Base-by-base conservation (phyloP, 2,113 vertebrate species). In the Anarrhichthys ocellatus region DNA sequence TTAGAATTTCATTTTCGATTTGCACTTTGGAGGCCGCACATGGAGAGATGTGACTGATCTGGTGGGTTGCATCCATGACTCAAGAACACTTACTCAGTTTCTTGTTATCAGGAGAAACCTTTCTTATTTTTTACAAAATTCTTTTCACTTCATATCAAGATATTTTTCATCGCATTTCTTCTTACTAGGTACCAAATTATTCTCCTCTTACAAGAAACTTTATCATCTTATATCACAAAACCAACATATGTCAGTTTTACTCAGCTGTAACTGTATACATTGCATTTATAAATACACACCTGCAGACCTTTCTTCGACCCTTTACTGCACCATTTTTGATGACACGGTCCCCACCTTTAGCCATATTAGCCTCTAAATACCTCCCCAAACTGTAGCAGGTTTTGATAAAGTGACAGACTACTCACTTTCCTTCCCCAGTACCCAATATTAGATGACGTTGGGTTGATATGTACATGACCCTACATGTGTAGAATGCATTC, bases 11-110 rank as follows among this genome's bases (percentile, higher is more conserved):
- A 64, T 65, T 29, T 65, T 36, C 46, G 20, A 32, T 73, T 64
- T 67, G 24, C 62, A 62, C 61, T 50, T 79, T 44, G 7, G 24
- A 4, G 27, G 63, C 52, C 76, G 54, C 54, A 67, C 38, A 29
- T 27, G 42, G 9, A 63, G 32, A 4, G 27, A 10, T 61, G 71
- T 24, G n/a, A 48, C 20, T 27, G 59, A 62, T 44, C 27, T 38
- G 59, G 13, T 44, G 64, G 20, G 78, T 15, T 42, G 4, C 10
- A 10, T 40, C 15, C 52, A 9, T 5, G 32, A 36, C 6, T 22
- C 14, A 9, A 29, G 18, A 15, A 18, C 24, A 10, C 58, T 27
- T 42, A n/a, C 6, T n/a, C 1, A n/a, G 7, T 38, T 15, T 54
- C 38, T 64, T 52, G 20, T 24, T 38, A 6, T 24, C 15, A 48